Evolutionary conservation across 2,113 vertebrate genomes (phyloP), one percentile per base, ranked within the genome.

Genomic region (Anguilla japonica): DNA sequence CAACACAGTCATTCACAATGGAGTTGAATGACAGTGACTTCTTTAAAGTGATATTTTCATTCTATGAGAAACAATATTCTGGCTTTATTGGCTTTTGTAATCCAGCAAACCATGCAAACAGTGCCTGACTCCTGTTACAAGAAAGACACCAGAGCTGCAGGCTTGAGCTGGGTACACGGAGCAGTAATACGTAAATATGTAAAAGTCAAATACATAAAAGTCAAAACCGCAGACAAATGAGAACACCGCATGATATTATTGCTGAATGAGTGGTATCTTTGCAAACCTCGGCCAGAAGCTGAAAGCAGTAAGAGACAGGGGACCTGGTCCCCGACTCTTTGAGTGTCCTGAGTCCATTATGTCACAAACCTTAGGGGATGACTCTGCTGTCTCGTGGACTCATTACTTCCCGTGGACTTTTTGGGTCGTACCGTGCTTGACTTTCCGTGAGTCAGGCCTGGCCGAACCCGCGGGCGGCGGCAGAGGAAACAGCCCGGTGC

Each of bases 191-290:
- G 67, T 84, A 56, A 34, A 34, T 34, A 34, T 34, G 34, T 34
- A 34, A 34, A 34, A 34, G 34, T 34, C 34, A 34, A 40, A 63
- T 56, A 67, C 46, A 50, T 84, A 56, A 78, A 50, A 79, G 43
- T 84, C 71, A 20, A 81, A 22, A 81, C n/a, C 11, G 79, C 57
- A 86, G 80, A 43, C 60, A 88, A 85, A 88, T 91, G 80, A 87
- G 56, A 86, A 90, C 86, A 88, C 89, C 91, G 91, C 87, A 90
- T 89, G 46, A 87, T 89, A 91, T 94, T 95, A 95, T 95, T 95
- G 94, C 94, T 94, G 91, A 88, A 89, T 88, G 91, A 93, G 91
- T 90, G 86, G 91, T 86, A 88, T 91, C 87, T 88, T 92, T 91
- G 90, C 87, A 93, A 91, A 92, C 90, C 88, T 89, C 92, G 90